These are phyloP conservation scores for Bembecia ichneumoniformis DNA, from an alignment of 2,888 invertebrate genomes.

Conservation along the genomic window DNA sequence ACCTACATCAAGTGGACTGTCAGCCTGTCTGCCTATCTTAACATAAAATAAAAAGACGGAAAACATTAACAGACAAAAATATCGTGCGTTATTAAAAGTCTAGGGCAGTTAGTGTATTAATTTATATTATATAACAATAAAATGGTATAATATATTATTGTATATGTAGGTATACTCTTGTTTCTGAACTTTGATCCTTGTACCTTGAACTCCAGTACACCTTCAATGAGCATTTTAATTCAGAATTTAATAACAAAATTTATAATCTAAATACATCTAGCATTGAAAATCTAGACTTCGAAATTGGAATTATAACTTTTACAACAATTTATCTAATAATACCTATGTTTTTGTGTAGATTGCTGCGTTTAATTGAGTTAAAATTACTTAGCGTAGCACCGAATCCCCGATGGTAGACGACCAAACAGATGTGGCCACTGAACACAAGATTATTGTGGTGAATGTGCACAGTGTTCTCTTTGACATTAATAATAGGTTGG, in stretches of 20 bases:
- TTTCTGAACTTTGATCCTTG: slow-evolving; percentile 3
- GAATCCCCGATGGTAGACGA: background rate
- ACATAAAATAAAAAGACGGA: no score
- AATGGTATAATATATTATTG: no score
- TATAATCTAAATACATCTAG: background rate
- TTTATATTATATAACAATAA: no score
- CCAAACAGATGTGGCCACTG: background rate
- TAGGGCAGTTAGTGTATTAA: no score
- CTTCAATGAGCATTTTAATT: background rate
- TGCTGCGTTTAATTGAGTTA: background rate
- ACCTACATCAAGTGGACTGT: no score
- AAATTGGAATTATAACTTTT: background rate
- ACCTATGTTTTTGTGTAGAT: background rate
- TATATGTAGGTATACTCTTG: slow-evolving; percentile 5
- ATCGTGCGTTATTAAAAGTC: no score
- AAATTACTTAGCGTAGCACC: background rate
- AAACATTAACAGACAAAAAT: no score
- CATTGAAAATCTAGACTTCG: background rate
- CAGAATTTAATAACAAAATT: background rate
- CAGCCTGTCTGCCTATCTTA: no score
- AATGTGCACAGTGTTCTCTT: background rate
- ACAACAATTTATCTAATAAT: background rate
- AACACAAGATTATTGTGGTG: background rate
- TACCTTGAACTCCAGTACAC: background rate
- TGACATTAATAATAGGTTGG: background rate